Percentiles rank a stretch among this genome's conserved stretches.
Evolutionary conservation across 2,113 vertebrate genomes (phyloP).

Genomic region (Channa argus): DNA sequence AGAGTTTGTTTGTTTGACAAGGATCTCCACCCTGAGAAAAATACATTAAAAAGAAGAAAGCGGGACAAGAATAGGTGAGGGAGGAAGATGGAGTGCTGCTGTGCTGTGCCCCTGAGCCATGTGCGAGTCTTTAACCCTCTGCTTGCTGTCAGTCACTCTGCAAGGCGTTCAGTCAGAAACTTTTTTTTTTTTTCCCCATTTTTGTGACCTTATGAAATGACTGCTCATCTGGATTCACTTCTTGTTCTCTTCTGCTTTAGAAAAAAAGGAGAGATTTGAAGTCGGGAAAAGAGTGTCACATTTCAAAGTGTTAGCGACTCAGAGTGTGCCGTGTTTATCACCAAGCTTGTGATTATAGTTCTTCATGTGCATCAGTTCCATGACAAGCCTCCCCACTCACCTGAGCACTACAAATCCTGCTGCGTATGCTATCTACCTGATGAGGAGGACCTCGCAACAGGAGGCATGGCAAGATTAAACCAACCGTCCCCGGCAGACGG

Average conservation of each 20-base stretch:
- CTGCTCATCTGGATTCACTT: slow-evolving; percentile 11
- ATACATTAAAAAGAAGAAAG: slow-evolving; percentile 57
- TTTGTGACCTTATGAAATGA: slow-evolving; percentile 17
- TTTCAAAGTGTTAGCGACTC: slow-evolving; percentile 26
- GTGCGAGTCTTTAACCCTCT: slow-evolving; percentile 50
- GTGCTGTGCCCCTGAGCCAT: slow-evolving; percentile 43
- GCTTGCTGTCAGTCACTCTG: slow-evolving; percentile 18
- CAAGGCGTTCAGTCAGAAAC: background rate
- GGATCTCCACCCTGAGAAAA: slow-evolving; percentile 57
- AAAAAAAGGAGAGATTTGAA: slow-evolving; percentile 8
- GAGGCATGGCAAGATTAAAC: slow-evolving; percentile 31
- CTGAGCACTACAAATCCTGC: slow-evolving; percentile 18
- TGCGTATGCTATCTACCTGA: slow-evolving; percentile 41
- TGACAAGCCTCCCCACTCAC: slow-evolving; percentile 25
- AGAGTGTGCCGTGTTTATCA: slow-evolving; percentile 1
- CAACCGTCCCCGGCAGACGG: slow-evolving; percentile 20
- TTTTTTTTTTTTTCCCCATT: background rate
- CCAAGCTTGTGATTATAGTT: slow-evolving; percentile 25
- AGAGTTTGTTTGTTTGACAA: slow-evolving; percentile 67
- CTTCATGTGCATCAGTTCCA: background rate
- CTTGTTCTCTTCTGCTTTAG: background rate
- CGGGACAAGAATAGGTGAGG: slow-evolving; percentile 54
- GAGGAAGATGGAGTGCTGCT: slow-evolving; percentile 6
- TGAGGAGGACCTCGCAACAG: slow-evolving; percentile 38
- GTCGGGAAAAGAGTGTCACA: slow-evolving; percentile 2